Base-by-base conservation (phyloP, 35 echinoderm and acorn worm genomes). In the Apostichopus parvimensis region DNA sequence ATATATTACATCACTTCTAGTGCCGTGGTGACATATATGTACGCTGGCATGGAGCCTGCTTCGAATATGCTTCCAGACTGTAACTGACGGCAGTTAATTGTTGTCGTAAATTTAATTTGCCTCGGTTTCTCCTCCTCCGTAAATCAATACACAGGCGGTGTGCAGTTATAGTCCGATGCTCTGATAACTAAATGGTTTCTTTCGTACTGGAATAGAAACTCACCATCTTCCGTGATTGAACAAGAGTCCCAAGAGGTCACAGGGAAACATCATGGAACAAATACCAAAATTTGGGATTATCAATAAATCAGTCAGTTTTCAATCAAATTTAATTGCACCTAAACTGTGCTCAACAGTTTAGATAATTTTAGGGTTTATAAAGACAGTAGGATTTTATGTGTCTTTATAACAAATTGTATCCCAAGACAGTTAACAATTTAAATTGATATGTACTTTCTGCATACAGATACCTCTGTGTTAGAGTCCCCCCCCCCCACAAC, bases 71-170 rank as follows among this genome's bases (percentile, higher is more conserved):
- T 59, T 84, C 56, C 15, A 59, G 81, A 55, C 81, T 59, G 57
- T 84, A 84, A 84, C 81, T 84, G 81, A 84, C 81, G 8, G 81
- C 81, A 56, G 81, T 22, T 84, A 84, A 84, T 84, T 84, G 81
- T 58, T 84, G 54, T 59, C n/a, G 57, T 84, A 84, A 84, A 84
- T 84, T 84, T 52, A 84, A 84, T 84, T 84, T 84, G 81, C 81
- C 57, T 84, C 79, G 18, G 12, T 8, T 84, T 57, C 81, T 84
- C 54, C 55, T 84, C 13, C 54, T 59, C 81, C 17, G 6, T 84
- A 84, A 84, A 84, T 84, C 81, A 84, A 84, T 84, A 84, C 24
- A 17, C 5, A 84, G 20, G 52, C 54, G 20, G 6, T 18, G 2
- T 84, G 54, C 54, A 23, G 17, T 45, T 22, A 75, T 20, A 75